Evolutionary conservation across 2,113 vertebrate species (phyloP).

Genomic region (Gallinago media): DNA sequence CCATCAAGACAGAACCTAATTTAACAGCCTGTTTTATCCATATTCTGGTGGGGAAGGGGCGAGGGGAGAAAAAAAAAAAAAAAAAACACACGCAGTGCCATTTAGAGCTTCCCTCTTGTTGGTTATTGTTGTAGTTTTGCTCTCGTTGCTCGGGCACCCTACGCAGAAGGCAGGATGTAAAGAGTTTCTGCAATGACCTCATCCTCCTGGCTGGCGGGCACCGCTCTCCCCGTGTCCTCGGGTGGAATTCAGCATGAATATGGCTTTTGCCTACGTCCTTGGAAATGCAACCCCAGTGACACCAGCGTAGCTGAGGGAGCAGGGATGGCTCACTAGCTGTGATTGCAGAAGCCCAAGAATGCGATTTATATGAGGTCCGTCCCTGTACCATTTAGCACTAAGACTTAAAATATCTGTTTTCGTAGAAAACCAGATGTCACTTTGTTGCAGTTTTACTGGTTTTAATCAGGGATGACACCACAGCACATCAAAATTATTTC

Average conservation of each 20-base stretch:
- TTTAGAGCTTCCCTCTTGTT: not conserved
- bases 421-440: not conserved
- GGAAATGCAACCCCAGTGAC: not conserved
- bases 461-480: not conserved
- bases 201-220: not conserved
- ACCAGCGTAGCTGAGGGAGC: not conserved
- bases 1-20: not conserved
- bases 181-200: conserved; percentile 29
- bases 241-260: not conserved
- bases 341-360: not conserved
- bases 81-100: not conserved
- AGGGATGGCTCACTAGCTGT: not conserved
- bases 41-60: not conserved
- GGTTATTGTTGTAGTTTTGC: not conserved
- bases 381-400: not conserved
- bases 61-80: not conserved
- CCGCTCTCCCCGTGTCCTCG: not conserved
- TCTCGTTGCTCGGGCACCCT: not conserved
- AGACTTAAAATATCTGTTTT: not conserved
- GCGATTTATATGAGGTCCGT: not conserved
- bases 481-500: not conserved
- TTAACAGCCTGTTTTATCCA: conserved; percentile 3
- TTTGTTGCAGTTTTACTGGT: not conserved
- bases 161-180: conserved; percentile 28
- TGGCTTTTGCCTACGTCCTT: not conserved